Base-by-base conservation (phyloP, 2,888 invertebrate species). In the Drosophila monieri region DNA sequence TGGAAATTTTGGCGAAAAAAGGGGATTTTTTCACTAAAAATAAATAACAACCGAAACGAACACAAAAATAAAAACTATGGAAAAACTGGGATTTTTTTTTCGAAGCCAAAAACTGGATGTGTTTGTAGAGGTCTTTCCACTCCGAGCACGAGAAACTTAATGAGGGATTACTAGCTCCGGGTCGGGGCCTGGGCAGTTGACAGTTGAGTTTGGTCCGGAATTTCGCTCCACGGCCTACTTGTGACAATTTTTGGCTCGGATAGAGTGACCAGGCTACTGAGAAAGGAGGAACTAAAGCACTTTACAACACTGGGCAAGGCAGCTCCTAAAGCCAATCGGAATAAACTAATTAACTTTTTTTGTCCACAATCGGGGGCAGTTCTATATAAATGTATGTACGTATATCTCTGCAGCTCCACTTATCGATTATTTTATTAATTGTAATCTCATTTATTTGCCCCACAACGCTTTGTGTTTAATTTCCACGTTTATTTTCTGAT, bases 401-500 rank as follows among this genome's bases (percentile, higher is more conserved):
- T 30, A 32, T 51, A n/a, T 56, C 10, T 55, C 15, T 39, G 35
- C n/a, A n/a, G 23, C 23, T 47, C 53, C 83, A 85, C 83, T 85
- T 85, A 84, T 85, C 79, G 88, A 85, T 81, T 84, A 78, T 85
- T 88, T 83, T 84, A 84, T 81, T 88, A 84, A 85, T 77, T 84
- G 83, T 85, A 84, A 84, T 88, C 83, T 85, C 79, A 77, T 81
- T 85, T 88, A 73, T 87, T 87, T 78, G 58, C 69, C 76, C 76
- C 65, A 51, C 52, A 58, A 66, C 49, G 39, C 15, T 39, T 39
- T 27, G 39, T 77, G 61, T 68, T 76, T 78, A 78, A 87, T 87
- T 80, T 76, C 54, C 46, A 85, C 79, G 81, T 76, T 72, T 71
- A 65, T 74, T 85, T 74, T 87, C 62, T 79, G 86, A 80, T 80